Percentiles rank a stretch among this genome's conserved stretches.
Evolutionary conservation across 2,797 vertebrate genomes (phyloP).

Genomic region (Emydoidea blandingii): DNA sequence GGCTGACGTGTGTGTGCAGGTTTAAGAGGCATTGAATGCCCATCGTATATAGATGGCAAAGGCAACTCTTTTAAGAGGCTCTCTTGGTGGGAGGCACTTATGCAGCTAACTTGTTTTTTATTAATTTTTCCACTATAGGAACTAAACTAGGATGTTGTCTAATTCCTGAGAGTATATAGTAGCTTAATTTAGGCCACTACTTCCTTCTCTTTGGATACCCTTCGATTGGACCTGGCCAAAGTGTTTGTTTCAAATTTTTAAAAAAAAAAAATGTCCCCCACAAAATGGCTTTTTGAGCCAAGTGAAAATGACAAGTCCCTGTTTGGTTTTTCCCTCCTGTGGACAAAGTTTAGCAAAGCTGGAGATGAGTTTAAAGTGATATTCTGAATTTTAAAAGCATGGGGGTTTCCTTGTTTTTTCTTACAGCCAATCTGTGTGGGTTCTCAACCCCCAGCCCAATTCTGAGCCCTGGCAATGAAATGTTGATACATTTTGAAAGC

Average conservation of each 20-base stretch:
- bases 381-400: background rate
- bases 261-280: background rate
- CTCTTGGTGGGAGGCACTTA: background rate
- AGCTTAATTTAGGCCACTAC: background rate
- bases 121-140: no score
- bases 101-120: background rate
- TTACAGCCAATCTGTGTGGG: conserved; percentile 32
- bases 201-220: background rate
- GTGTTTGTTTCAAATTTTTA: background rate
- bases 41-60: fast-evolving
- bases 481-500: conserved; percentile 33
- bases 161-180: background rate
- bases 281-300: background rate
- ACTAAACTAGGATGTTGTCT: background rate
- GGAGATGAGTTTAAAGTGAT: background rate
- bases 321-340: background rate
- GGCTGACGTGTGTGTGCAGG: fast-evolving
- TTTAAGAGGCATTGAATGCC: background rate
- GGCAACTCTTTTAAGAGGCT: fast-evolving
- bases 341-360: background rate
- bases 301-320: background rate
- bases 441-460: background rate
- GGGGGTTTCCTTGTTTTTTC: background rate
- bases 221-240: background rate
- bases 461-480: conserved; percentile 22